Conservation (phyloP, 2,888 invertebrate species). For the Ormia ochracea region DNA sequence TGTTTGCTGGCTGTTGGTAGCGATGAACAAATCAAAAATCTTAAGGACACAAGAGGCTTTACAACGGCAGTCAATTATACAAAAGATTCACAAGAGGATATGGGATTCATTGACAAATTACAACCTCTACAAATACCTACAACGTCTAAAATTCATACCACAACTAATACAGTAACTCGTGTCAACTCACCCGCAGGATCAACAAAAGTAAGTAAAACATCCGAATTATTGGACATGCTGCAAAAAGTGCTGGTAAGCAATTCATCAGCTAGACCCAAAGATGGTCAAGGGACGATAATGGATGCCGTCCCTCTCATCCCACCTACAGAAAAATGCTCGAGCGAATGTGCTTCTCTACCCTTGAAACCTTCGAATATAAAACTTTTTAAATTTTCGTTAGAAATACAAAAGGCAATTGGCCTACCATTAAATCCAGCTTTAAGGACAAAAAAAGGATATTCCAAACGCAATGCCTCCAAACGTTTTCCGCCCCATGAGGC, state of each 20-base stretch:
- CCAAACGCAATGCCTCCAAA: constrained; percentile 69
- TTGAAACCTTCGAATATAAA: constrained; percentile 46
- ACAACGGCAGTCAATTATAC: neutral
- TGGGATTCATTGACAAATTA: constrained; percentile 19
- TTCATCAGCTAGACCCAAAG: constrained; percentile 4
- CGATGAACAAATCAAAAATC: constrained; percentile 79
- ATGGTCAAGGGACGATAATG: neutral
- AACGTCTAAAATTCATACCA: constrained; percentile 3
- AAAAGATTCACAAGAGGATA: neutral
- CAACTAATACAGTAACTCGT: neutral
- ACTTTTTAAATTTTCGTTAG: constrained; percentile 77
- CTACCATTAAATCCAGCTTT: constrained; percentile 77
- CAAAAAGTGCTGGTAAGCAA: constrained; percentile 67
- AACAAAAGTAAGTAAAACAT: constrained; percentile 64
- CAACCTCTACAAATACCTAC: constrained; percentile 46
- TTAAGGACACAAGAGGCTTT: constrained; percentile 77
- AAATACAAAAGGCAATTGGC: constrained; percentile 80
- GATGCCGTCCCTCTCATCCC: neutral
- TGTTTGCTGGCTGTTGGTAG: constrained; percentile 81
- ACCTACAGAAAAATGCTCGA: constrained; percentile 8
- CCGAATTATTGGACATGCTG: constrained; percentile 71
- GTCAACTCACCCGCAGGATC: neutral
- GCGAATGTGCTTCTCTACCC: constrained; percentile 18
- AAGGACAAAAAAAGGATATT: constrained; percentile 67
- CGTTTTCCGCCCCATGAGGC: constrained; percentile 76